These are phyloP conservation scores for Glossophaga mutica DNA, from an alignment of 2,797 vertebrate species.

Conservation along the genomic window DNA sequence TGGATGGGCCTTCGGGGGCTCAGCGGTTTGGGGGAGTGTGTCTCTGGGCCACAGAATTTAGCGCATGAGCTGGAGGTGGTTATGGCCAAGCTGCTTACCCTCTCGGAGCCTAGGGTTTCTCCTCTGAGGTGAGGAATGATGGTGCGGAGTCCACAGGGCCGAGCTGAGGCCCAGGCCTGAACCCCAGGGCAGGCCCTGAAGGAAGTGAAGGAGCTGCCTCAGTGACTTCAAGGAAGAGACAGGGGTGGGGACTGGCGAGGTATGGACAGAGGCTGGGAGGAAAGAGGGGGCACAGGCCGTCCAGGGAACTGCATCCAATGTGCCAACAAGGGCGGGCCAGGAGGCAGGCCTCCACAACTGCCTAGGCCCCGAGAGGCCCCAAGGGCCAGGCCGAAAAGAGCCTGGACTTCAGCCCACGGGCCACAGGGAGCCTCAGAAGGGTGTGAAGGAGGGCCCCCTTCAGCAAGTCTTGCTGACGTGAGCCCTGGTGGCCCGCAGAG, in stretches of 20 bases:
- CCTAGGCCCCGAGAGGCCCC: fast-evolving
- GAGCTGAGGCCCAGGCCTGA: background rate
- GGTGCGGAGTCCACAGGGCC: background rate
- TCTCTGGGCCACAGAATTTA: background rate
- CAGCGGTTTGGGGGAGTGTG: too few species aligned
- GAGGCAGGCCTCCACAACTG: background rate
- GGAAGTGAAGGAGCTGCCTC: background rate
- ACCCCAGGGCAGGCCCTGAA: background rate
- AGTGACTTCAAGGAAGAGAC: background rate
- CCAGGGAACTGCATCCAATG: fast-evolving
- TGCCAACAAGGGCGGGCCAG: background rate
- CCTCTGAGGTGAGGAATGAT: background rate
- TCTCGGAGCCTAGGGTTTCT: background rate
- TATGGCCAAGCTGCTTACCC: background rate
- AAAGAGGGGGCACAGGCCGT: background rate
- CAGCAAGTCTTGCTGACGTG: too few species aligned
- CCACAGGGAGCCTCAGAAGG: background rate
- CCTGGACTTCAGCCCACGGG: background rate
- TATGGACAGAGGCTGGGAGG: background rate
- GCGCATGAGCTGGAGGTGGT: background rate
- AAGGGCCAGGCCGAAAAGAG: background rate
- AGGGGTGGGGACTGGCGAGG: background rate
- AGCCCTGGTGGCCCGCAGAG: background rate
- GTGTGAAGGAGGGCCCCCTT: background rate
- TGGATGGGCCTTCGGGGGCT: background rate